Base-by-base conservation (phyloP, 1,140 invertebrate species). In the Drosophila gunungcola region DNA sequence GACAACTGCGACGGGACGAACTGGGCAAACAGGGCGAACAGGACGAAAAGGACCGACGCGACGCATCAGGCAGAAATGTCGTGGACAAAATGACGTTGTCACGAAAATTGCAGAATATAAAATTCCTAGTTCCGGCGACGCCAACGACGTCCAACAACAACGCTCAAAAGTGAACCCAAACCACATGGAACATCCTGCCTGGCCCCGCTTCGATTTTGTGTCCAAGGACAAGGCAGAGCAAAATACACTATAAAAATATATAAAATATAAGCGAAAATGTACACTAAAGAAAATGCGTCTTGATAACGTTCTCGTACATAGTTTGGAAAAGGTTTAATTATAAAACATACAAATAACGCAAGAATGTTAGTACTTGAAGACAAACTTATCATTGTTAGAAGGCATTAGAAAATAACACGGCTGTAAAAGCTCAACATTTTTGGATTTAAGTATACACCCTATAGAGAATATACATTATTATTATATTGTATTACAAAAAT, bases 91-190 rank as follows among this genome's bases (percentile, higher is more conserved):
- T 91, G 90, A 91, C 89, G 85, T 90, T 91, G 89, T 91, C 89
- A 91, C 89, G 89, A 91, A 91, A 91, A 91, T 91, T 91, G 89
- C 83, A 91, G 89, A 91, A 89, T 91, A 89, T 91, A 91, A 91
- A 91, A 91, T 89, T 91, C 79, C 80, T 80, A 91, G 84, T 91
- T 91, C 86, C 86, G 82, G 77, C 69, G 79, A 60, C 78, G 63
- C 61, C 68, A 57, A 46, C 69, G 39, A 56, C 64, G 51, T 54
- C 61, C 52, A 64, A 57, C 52, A 52, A 70, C 48, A 73, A 58
- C 58, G 42, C 52, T 45, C 38, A 45, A 34, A 41, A 58, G 53
- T 57, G 67, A 45, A 72, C 72, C 54, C 70, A 68, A 79, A 78
- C 83, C 79, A 88, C 80, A 86, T 79, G 79, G 69, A 88, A 56